Evolutionary conservation across 2,113 vertebrate species (phyloP).

Genomic region (Pelecanus crispus): DNA sequence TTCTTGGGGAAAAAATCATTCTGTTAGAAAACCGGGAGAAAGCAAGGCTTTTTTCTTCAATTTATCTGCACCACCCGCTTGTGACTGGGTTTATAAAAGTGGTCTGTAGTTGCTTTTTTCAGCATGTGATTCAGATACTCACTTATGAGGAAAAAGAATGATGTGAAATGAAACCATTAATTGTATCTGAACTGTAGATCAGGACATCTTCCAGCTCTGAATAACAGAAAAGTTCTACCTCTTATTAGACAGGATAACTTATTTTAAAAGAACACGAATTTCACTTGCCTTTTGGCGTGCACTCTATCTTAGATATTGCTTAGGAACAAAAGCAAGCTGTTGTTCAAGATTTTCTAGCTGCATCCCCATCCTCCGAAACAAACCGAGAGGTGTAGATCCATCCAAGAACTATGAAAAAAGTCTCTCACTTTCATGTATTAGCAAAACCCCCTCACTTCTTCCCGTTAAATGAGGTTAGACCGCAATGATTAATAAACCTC

Average conservation of each 20-base stretch:
- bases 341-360: background rate
- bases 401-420: background rate
- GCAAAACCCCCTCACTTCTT: background rate
- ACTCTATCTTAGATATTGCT: background rate
- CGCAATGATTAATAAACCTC: background rate
- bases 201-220: background rate
- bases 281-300: background rate
- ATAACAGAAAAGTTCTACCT: background rate
- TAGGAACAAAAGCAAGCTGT: background rate
- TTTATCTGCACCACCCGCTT: background rate
- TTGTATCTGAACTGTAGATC: background rate
- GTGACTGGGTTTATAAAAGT: background rate
- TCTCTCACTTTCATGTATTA: background rate
- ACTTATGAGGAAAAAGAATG: background rate
- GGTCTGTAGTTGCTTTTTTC: background rate
- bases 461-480: background rate
- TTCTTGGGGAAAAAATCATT: rapidly evolving
- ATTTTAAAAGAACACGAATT: background rate
- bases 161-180: background rate
- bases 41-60: background rate
- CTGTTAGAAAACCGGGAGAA: background rate
- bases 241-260: background rate
- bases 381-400: background rate
- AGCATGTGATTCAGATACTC: background rate
- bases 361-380: background rate